phyloP scores from a whole-genome alignment of 2,888 invertebrate species.

The Bugulina stolonifera region DNA sequence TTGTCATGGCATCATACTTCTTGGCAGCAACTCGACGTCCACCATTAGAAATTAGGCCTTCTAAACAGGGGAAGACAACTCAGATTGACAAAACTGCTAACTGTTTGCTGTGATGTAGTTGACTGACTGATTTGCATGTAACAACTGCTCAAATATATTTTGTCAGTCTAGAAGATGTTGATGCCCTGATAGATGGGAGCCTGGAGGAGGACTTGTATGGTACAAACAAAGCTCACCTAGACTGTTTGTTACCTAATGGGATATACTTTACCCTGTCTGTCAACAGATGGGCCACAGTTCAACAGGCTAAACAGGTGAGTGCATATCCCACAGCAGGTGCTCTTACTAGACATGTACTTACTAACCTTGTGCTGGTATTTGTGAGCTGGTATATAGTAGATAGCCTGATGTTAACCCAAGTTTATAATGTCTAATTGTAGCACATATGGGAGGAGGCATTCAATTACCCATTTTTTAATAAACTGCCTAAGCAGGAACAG shows the following conservation, averaged over 20 bases:
- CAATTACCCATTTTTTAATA: constrained; percentile 72
- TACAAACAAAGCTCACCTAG: constrained; percentile 55
- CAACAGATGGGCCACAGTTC: constrained; percentile 70
- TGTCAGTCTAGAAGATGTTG: not conserved
- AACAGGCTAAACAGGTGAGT: constrained; percentile 81
- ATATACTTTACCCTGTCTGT: constrained; percentile 69
- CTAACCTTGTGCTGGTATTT: not conserved
- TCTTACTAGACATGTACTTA: not conserved
- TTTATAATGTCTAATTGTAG: constrained; percentile 55
- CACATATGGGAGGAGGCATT: constrained; percentile 79
- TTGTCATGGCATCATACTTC: too few relatives aligned
- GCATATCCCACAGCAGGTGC: not conserved
- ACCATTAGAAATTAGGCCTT: too few relatives aligned
- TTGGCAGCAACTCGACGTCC: too few relatives aligned
- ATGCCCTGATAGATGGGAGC: not conserved
- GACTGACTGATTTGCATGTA: too few relatives aligned
- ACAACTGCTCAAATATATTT: too few relatives aligned
- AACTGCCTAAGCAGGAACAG: constrained; percentile 73
- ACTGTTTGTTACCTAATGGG: constrained; percentile 84
- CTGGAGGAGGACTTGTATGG: constrained; percentile 27
- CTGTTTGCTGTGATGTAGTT: too few relatives aligned
- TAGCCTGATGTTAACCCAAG: not conserved
- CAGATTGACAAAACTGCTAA: too few relatives aligned
- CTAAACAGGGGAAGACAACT: too few relatives aligned
- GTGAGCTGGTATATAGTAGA: too few relatives aligned